Conservation (phyloP, 2,888 invertebrate species). For the Thera britannica region DNA sequence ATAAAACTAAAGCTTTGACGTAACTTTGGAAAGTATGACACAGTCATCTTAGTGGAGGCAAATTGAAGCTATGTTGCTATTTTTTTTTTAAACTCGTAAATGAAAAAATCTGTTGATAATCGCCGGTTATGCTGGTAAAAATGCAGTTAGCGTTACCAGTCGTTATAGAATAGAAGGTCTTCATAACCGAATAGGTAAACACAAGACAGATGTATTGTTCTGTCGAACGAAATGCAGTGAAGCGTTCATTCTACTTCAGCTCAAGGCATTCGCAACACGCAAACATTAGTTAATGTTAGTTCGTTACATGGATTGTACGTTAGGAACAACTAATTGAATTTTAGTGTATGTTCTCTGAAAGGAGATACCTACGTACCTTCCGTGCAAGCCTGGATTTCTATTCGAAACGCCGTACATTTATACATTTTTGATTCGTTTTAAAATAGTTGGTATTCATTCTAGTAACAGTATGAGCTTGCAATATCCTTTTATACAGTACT, state of each 20-base stretch:
- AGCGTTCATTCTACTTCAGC: slow-evolving; percentile 47
- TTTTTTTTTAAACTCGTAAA: no score
- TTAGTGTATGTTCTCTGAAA: slow-evolving; percentile 8
- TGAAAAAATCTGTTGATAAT: no score
- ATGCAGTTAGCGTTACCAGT: not conserved
- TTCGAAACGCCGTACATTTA: no score
- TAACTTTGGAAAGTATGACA: no score
- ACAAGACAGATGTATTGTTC: slow-evolving; percentile 30
- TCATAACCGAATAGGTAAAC: slow-evolving; percentile 8
- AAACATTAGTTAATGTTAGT: slow-evolving; percentile 38
- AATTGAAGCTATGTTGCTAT: no score
- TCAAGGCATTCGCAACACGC: slow-evolving; percentile 52
- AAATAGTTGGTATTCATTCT: no score
- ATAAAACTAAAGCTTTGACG: no score
- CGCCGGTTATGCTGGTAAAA: no score
- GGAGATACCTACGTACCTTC: not conserved
- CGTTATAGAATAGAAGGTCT: not conserved
- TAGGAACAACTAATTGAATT: slow-evolving; percentile 25
- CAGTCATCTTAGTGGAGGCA: no score
- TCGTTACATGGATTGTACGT: slow-evolving; percentile 25
- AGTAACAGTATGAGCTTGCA: no score
- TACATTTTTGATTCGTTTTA: no score
- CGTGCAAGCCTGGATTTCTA: not conserved
- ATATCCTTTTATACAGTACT: no score
- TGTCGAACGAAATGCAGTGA: slow-evolving; percentile 46